These are phyloP conservation scores for Pogonus chalceus DNA, from an alignment of 1,140 invertebrate genomes.

Conservation along the genomic window DNA sequence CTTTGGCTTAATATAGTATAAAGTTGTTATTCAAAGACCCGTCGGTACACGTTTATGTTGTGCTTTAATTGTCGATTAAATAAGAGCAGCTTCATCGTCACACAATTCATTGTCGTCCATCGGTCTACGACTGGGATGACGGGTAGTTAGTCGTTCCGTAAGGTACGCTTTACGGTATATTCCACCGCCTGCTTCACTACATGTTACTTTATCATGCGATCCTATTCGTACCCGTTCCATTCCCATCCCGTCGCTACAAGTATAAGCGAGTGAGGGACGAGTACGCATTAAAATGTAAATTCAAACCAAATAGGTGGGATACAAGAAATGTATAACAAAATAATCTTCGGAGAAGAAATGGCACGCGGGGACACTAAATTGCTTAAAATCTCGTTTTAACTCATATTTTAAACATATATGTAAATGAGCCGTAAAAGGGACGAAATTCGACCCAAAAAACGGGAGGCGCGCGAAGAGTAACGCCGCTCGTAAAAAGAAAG, in stretches of 20 bases:
- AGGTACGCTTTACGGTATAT: no score
- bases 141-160: no score
- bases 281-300: constrained; percentile 5
- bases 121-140: background rate
- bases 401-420: constrained; percentile 7
- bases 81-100: background rate
- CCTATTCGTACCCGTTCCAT: no score
- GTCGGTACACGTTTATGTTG: background rate
- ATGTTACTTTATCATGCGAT: no score
- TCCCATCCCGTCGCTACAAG: no score
- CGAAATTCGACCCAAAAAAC: background rate
- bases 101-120: background rate
- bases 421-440: constrained; percentile 7
- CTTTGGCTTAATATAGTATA: no score
- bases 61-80: constrained; percentile 6
- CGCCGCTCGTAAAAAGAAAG: constrained; percentile 4
- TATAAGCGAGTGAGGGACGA: no score
- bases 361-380: constrained; percentile 2
- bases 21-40: no score
- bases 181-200: no score
- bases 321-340: constrained; percentile 7
- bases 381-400: constrained; percentile 7
- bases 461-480: background rate
- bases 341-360: constrained; percentile 2
- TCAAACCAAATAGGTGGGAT: constrained; percentile 4